A percentile compares a stretch with the other conserved stretches of the same genome.
Conservation (phyloP, 2,113 vertebrate species). For the Corapipo altera region DNA sequence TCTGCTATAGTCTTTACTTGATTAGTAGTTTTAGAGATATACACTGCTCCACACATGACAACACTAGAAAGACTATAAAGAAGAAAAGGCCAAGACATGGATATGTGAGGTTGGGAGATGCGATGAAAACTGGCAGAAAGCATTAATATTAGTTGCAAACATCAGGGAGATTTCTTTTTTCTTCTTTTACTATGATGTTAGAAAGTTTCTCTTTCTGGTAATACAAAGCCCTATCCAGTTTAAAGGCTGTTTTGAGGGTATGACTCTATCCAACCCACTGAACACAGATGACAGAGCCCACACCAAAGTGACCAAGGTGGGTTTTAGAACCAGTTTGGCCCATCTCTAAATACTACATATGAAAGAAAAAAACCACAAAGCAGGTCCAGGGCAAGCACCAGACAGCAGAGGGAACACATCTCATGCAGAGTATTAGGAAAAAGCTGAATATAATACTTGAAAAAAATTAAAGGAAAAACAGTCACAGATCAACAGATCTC, state of each 20-base stretch:
- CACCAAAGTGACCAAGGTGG: not conserved
- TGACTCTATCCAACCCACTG: not conserved
- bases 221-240: not conserved
- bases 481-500: conserved; percentile 60
- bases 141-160: not conserved
- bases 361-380: conserved; percentile 20
- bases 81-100: conserved; percentile 40
- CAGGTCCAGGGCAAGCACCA: conserved; percentile 46
- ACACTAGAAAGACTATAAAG: conserved; percentile 28
- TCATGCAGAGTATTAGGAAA: conserved; percentile 71
- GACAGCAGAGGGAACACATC: conserved; percentile 51
- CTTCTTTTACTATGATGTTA: not conserved
- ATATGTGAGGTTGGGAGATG: not conserved
- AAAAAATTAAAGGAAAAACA: conserved; percentile 62
- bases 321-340: conserved; percentile 32
- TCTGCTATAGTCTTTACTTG: not conserved
- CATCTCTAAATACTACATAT: conserved; percentile 25
- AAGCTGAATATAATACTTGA: conserved; percentile 43
- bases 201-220: not conserved
- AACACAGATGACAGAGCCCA: not conserved
- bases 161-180: too few species aligned
- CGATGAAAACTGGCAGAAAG: not conserved
- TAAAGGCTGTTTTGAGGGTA: not conserved
- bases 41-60: not conserved
- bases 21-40: conserved; percentile 59